Base-by-base conservation (phyloP, 2,113 vertebrate genomes). In the Callionymus lyra region DNA sequence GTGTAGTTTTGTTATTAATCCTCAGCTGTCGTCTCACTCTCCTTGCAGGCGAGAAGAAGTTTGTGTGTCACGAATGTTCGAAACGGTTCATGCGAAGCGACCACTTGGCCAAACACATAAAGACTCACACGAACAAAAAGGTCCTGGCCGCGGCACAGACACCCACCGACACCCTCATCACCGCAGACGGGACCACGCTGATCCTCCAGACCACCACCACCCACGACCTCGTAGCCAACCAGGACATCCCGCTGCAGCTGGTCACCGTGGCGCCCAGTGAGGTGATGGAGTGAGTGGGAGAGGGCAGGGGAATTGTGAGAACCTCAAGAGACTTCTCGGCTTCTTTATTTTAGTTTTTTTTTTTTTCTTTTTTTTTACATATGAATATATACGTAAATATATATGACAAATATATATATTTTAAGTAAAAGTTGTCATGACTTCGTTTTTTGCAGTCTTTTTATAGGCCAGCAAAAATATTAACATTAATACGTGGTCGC, bases 21-120 rank as follows among this genome's bases (percentile, higher is more conserved):
- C 21, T 27, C 4, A 5, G 21, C 4, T 8, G 21, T 8, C 21
- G 21, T 8, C 21, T 27, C 21, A 27, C 21, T 27, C 21, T 27
- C 8, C 31, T 42, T 19, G 1, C 85, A 99, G 95, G 95, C 68
- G 95, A 99, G 84, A 99, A 99, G 90, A 98, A 97, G 78, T 99
- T 99, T 75, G 92, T 95, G 83, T 99, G 95, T 85, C 87, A 84
- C 10, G 93, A 98, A 82, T 99, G 95, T 83, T 92, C 93, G 59
- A 99, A 99, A 82, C 88, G 94, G 73, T 99, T 99, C 76, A 99
- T 99, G 94, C 89, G 95, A 69, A 99, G 95, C 80, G 94, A 99
- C 79, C 95, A 98, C 72, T 90, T 99, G 88, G 92, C 94, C 88
- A 99, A 99, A 89, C 95, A 99, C 79, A 98, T 98, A 88, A 99